Percentiles rank a stretch among this genome's conserved stretches.
Evolutionary conservation across 2,797 vertebrate species (phyloP).

Genomic region (Parambassis ranga): DNA sequence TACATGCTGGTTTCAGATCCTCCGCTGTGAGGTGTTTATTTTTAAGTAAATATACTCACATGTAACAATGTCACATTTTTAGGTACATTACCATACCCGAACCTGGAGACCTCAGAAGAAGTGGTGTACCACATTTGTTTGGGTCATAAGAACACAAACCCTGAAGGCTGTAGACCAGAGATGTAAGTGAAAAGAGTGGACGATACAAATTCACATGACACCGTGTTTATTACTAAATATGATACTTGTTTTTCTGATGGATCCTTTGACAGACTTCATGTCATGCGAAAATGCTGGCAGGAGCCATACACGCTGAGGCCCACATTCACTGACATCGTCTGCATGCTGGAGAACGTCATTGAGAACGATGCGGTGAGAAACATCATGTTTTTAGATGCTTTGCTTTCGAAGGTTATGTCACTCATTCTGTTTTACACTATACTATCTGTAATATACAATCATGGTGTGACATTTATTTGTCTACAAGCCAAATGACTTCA

Average conservation of each 20-base stretch:
- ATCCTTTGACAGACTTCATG: slow-evolving; percentile 59
- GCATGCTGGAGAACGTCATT: slow-evolving; percentile 70
- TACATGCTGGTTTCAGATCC: too few species aligned
- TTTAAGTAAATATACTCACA: not conserved
- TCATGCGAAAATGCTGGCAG: slow-evolving; percentile 77
- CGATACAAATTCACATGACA: too few species aligned
- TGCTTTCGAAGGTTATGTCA: too few species aligned
- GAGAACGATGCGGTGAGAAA: slow-evolving; percentile 74
- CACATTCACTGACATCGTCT: slow-evolving; percentile 69
- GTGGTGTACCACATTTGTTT: slow-evolving; percentile 78
- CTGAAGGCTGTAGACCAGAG: slow-evolving; percentile 75
- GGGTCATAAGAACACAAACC: slow-evolving; percentile 73
- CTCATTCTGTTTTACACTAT: too few species aligned
- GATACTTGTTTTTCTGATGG: not conserved
- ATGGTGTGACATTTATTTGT: too few species aligned
- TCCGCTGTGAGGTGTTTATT: too few species aligned
- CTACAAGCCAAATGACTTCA: too few species aligned
- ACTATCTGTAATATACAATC: too few species aligned
- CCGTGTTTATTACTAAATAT: not conserved
- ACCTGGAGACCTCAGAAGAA: slow-evolving; percentile 71
- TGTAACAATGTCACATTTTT: not conserved
- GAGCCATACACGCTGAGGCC: slow-evolving; percentile 74
- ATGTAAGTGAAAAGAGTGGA: slow-evolving; percentile 74
- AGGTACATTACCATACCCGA: slow-evolving; percentile 76
- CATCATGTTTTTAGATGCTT: not conserved